Base-by-base conservation (phyloP, 1,140 invertebrate species). In the Drosophila sulfurigaster region DNA sequence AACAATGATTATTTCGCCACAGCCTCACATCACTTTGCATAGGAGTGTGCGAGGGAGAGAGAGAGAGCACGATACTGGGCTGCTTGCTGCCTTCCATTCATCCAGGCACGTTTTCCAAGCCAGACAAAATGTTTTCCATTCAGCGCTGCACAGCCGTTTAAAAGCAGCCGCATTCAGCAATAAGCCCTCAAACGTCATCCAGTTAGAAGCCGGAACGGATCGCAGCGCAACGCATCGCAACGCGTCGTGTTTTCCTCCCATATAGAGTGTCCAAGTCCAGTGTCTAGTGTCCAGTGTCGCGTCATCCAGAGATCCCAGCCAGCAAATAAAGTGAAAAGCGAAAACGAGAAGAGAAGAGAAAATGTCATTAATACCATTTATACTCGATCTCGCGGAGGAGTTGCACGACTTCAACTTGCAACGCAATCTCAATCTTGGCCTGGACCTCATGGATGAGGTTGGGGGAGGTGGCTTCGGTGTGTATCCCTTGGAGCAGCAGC, bases 301-400 rank as follows among this genome's bases (percentile, higher is more conserved):
- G n/a, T 13, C 41, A n/a, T 41, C 41, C 35, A 38, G 35, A 43
- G 41, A 13, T 43, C 11, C 46, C 13, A 30, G 11, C 1, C 8
- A 51, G 10, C 5, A 28, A 57, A 38, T 7, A 38, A 7, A 66
- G 28, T 49, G 16, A 51, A 7, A 58, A 68, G 38, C 25, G 48
- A 41, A 74, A 54, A n/a, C 5, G 11, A 32, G 6, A 32, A 32
- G 35, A n/a, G 15, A 8, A 67, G 56, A 25, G 20, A 25, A 25
- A 51, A 92, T 92, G 91, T 91, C 91, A 60, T 75, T 92, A 16
- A 92, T 92, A 80, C 91, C 91, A 28, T 92, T 92, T 38, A 92
- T 92, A 81, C 73, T 92, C 15, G 91, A 92, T 63, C 77, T 92
- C 82, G 91, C 91, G 43, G 91, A 92, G 75, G 91, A 92, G 73